Conservation (phyloP, 2,113 vertebrate genomes). For the Ploceus nigricollis region DNA sequence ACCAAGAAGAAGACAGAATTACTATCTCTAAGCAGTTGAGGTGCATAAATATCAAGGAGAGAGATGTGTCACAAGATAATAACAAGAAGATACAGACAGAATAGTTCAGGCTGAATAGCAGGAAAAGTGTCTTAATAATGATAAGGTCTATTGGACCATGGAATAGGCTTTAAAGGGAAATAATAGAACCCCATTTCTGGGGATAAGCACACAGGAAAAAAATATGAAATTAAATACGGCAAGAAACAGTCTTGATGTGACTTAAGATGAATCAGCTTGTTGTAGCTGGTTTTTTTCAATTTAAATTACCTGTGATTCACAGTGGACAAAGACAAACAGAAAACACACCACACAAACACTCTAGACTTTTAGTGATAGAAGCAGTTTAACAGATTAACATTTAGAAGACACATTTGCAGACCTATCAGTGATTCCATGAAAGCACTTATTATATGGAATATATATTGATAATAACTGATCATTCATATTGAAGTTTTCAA, state of each 20-base stretch:
- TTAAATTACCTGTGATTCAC: neutral
- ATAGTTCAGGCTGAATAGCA: neutral
- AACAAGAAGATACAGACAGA: neutral
- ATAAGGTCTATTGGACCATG: neutral
- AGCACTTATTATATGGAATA: neutral
- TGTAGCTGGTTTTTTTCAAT: neutral
- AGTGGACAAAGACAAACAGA: neutral
- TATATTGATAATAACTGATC: neutral
- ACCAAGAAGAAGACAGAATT: neutral
- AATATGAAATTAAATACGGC: neutral
- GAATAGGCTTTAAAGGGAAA: neutral
- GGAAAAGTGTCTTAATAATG: neutral
- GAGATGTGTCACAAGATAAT: neutral
- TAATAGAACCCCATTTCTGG: neutral
- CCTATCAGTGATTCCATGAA: fast-evolving
- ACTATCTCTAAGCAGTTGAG: neutral
- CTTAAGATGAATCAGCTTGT: neutral
- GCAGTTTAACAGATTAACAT: neutral
- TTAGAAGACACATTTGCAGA: neutral
- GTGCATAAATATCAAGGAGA: neutral
- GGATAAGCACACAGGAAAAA: neutral
- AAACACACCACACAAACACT: neutral
- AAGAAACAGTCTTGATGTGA: neutral
- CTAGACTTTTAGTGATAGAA: neutral
- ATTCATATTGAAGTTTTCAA: neutral